These are phyloP conservation scores for Pseudeuparius sepicola DNA, from an alignment of 2,888 invertebrate species.

Conservation along the genomic window DNA sequence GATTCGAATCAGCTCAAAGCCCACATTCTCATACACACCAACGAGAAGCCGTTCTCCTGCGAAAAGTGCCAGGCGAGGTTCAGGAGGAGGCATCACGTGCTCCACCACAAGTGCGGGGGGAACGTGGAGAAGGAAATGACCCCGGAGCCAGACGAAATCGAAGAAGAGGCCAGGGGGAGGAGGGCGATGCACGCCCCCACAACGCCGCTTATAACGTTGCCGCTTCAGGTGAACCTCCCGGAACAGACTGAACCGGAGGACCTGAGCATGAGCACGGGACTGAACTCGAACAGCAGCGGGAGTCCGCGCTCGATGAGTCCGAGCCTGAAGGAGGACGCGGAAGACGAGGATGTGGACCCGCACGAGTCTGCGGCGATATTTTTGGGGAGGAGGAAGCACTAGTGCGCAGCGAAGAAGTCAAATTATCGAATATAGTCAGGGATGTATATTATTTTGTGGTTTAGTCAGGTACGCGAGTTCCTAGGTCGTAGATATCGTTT, in stretches of 20 bases:
- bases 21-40: constrained; percentile 79
- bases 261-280: constrained; percentile 59
- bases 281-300: constrained; percentile 42
- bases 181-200: constrained; percentile 44
- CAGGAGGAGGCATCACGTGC: constrained; percentile 74
- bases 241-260: constrained; percentile 91
- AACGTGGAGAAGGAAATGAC: constrained; percentile 30
- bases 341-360: constrained; percentile 45
- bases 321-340: constrained; percentile 37
- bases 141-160: constrained; percentile 25
- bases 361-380: constrained; percentile 46
- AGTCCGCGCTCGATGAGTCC: constrained; percentile 41
- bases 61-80: constrained; percentile 67
- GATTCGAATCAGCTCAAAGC: constrained; percentile 89
- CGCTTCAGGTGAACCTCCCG: constrained; percentile 42
- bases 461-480: constrained; percentile 41
- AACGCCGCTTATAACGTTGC: constrained; percentile 23
- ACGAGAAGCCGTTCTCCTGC: constrained; percentile 82
- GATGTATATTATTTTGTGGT: too few relatives aligned
- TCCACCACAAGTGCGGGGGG: constrained; percentile 71
- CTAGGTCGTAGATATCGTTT: too few relatives aligned
- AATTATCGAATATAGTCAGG: constrained; percentile 20
- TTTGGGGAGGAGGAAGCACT: too few relatives aligned
- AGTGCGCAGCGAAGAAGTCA: constrained; percentile 27
- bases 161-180: constrained; percentile 32